These are phyloP conservation scores for Erinaceus europaeus DNA, from an alignment of 2,113 vertebrate species.

Conservation along the genomic window DNA sequence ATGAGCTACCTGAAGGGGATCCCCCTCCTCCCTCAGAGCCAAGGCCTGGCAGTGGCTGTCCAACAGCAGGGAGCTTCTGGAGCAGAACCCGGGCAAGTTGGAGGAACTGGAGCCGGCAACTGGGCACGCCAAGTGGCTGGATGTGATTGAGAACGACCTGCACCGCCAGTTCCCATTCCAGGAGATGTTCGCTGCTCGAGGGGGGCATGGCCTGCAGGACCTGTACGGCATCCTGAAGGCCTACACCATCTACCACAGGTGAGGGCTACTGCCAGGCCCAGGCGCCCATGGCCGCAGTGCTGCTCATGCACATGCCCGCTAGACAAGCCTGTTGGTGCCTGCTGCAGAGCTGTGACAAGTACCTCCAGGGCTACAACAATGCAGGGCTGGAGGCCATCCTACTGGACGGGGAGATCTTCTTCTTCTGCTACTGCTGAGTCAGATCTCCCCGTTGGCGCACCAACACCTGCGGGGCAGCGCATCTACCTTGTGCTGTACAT, in stretches of 20 bases:
- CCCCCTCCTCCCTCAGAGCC: too few species aligned
- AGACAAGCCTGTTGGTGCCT: conserved; percentile 98
- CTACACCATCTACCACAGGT: conserved; percentile 90
- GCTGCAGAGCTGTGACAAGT: conserved; percentile 95
- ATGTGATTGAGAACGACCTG: conserved; percentile 85
- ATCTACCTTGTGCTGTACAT: conserved; percentile 95
- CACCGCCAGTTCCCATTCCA: neutral
- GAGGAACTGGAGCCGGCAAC: neutral
- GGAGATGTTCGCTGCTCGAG: conserved; percentile 93
- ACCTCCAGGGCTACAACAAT: conserved; percentile 93
- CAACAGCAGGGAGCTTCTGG: too few species aligned
- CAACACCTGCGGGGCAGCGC: conserved; percentile 92
- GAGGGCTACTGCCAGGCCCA: conserved; percentile 96
- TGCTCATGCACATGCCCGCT: conserved; percentile 96
- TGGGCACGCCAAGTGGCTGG: conserved; percentile 89
- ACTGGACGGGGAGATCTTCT: conserved; percentile 94
- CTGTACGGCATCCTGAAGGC: conserved; percentile 93
- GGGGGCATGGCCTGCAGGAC: conserved; percentile 88
- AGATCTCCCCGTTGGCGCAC: conserved; percentile 90
- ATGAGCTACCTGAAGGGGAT: too few species aligned
- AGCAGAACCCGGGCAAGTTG: too few species aligned
- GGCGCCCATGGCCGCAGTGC: conserved; percentile 91
- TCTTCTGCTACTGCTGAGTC: conserved; percentile 87
- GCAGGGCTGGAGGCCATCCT: conserved; percentile 94
- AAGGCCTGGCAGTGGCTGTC: too few species aligned